These are phyloP conservation scores for Gobio gobio DNA, from an alignment of 2,113 vertebrate species.

Conservation along the genomic window DNA sequence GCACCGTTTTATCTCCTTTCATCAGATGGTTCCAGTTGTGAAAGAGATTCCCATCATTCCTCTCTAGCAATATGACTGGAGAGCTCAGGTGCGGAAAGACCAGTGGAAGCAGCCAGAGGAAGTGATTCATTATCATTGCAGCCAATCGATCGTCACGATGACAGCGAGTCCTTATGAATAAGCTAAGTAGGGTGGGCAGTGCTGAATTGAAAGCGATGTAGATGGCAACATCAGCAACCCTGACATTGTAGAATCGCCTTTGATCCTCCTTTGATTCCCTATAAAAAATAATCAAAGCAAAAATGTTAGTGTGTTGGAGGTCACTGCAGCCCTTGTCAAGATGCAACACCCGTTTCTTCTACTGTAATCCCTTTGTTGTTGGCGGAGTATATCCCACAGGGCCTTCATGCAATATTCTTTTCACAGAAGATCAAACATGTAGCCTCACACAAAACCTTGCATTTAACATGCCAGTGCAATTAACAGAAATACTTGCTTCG, in stretches of 20 bases:
- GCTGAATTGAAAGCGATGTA: conserved; percentile 43
- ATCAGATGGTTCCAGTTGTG: conserved; percentile 48
- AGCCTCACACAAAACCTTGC: neutral
- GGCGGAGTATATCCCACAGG: neutral
- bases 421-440: conserved; percentile 30
- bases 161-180: conserved; percentile 46
- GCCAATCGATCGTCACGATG: conserved; percentile 51
- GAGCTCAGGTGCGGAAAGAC: conserved; percentile 50
- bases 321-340: conserved; percentile 45
- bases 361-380: conserved; percentile 46
- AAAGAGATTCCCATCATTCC: conserved; percentile 43
- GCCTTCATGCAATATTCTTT: neutral
- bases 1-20: conserved; percentile 67
- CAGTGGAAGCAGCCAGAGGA: conserved; percentile 57
- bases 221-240: conserved; percentile 50
- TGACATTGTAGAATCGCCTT: conserved; percentile 58
- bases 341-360: conserved; percentile 20
- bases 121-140: conserved; percentile 59
- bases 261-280: conserved; percentile 56
- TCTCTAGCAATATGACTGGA: conserved; percentile 21
- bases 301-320: conserved; percentile 43
- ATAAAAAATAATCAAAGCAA: conserved; percentile 47
- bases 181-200: conserved; percentile 50
- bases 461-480: neutral
- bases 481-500: neutral